Percentiles rank a stretch among this genome's conserved stretches.
These are phyloP conservation scores for Malurus elegans DNA, from an alignment of 2,113 vertebrate genomes.

Conservation along the genomic window DNA sequence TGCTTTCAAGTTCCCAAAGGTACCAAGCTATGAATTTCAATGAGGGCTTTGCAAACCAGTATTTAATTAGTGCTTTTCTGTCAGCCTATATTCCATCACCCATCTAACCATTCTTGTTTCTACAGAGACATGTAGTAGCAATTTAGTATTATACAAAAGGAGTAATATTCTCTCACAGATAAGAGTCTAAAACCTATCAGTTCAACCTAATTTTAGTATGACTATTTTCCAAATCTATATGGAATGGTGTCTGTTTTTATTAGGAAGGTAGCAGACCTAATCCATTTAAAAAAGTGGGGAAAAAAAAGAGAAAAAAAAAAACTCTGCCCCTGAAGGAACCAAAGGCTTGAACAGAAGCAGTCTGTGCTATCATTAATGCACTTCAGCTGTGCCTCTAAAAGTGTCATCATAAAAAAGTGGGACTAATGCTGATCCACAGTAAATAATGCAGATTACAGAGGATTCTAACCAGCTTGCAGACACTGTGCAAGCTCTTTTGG, in stretches of 20 bases:
- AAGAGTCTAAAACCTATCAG: neutral
- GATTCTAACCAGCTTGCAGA: neutral
- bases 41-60: slow-evolving; percentile 76
- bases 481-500: neutral
- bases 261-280: neutral
- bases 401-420: neutral
- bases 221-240: neutral
- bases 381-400: neutral
- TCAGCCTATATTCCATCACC: slow-evolving; percentile 58
- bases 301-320: neutral
- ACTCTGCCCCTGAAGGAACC: neutral
- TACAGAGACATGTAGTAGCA: neutral
- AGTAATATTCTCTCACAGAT: slow-evolving; percentile 14
- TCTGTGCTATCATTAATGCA: neutral
- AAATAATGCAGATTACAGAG: neutral
- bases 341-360: neutral
- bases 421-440: neutral
- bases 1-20: slow-evolving; percentile 71
- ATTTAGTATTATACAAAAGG: neutral
- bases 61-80: slow-evolving; percentile 76
- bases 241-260: neutral
- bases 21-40: slow-evolving; percentile 86
- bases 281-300: fast-evolving
- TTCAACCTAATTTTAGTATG: neutral
- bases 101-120: slow-evolving; percentile 30